These are phyloP conservation scores for Centropus unirufus DNA, from an alignment of 2,113 vertebrate genomes.

Conservation along the genomic window DNA sequence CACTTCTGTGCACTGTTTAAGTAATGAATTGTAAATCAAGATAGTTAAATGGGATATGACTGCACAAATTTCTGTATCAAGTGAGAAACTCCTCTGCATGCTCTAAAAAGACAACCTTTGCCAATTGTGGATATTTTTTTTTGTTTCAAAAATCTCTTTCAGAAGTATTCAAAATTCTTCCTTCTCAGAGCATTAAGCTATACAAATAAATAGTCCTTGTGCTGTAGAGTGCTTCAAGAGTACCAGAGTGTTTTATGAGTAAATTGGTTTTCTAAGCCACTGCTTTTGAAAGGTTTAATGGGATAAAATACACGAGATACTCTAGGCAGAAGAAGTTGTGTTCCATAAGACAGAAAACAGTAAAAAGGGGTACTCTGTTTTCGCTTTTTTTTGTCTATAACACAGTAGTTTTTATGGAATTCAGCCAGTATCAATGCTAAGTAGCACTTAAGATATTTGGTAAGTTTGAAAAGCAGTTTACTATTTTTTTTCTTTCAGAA, in stretches of 20 bases:
- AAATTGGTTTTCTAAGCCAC: neutral
- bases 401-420: neutral
- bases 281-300: neutral
- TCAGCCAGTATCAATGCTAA: neutral
- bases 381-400: neutral
- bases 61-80: conserved; percentile 37
- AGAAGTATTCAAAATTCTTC: neutral
- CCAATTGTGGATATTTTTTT: conserved; percentile 14
- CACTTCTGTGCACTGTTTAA: conserved; percentile 22
- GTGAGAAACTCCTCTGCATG: neutral
- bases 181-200: neutral
- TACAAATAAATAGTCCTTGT: neutral
- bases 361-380: neutral
- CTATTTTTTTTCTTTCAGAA: neutral
- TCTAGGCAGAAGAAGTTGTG: neutral
- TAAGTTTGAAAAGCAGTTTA: neutral
- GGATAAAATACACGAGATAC: neutral
- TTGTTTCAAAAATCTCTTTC: neutral
- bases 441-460: neutral
- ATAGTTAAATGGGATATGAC: conserved; percentile 46
- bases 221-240: neutral
- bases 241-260: neutral
- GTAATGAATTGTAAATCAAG: conserved; percentile 20
- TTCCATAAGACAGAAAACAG: neutral
- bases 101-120: conserved; percentile 44